These are phyloP conservation scores for Micromussa lordhowensis DNA, from an alignment of 92 coral and sea anemone genomes.

Conservation along the genomic window DNA sequence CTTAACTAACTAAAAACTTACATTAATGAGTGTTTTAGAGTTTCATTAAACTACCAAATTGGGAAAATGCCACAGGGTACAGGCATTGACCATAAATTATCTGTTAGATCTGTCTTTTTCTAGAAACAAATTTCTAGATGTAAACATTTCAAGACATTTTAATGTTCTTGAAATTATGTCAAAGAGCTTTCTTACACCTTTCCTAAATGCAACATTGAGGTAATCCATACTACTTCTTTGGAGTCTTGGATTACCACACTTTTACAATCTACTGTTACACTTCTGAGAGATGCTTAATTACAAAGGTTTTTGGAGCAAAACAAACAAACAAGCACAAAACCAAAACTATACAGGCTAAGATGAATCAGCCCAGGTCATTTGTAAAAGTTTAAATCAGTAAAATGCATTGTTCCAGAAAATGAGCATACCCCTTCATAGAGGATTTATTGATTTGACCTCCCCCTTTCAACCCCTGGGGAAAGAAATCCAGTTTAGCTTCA, in stretches of 20 bases:
- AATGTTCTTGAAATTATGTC: constrained; percentile 34
- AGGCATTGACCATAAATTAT: background rate
- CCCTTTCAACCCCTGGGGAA: too few species aligned
- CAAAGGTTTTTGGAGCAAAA: background rate
- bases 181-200: background rate
- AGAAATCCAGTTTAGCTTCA: too few species aligned
- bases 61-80: background rate
- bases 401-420: background rate
- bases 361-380: background rate
- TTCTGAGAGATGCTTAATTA: too few species aligned
- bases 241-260: too few species aligned
- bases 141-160: constrained; percentile 24
- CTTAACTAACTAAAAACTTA: constrained; percentile 1
- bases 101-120: background rate
- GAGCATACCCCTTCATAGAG: background rate
- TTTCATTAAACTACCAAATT: constrained; percentile 3
- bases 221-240: too few species aligned
- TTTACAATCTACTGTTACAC: too few species aligned
- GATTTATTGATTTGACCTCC: background rate
- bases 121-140: background rate
- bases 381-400: background rate
- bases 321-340: background rate
- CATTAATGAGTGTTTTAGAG: background rate
- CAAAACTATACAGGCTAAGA: background rate
- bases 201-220: too few species aligned